Percentiles rank a stretch among this genome's conserved stretches.
Evolutionary conservation across 2,113 vertebrate genomes (phyloP).

Genomic region (Ochotona princeps): DNA sequence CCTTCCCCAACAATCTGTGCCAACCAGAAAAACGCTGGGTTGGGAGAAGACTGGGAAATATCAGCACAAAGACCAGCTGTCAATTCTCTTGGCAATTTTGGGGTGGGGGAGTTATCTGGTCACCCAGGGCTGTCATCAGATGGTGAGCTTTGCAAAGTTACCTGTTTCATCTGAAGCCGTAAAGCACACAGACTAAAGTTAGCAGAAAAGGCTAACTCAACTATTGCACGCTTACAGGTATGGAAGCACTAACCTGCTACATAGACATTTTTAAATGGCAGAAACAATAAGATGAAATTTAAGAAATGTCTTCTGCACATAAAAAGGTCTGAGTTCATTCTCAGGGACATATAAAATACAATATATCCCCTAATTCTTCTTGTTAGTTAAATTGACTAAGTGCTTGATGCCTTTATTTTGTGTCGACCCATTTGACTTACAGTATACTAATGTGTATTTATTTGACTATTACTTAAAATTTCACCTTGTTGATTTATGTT

Average conservation of each 20-base stretch:
- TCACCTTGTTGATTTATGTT: background rate
- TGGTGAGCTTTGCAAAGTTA: background rate
- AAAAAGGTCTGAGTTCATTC: background rate
- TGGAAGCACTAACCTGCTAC: background rate
- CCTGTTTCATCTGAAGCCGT: background rate
- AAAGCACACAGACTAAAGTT: background rate
- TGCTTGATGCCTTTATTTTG: background rate
- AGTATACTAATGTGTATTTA: background rate
- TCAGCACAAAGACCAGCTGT: background rate
- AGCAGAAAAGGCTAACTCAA: background rate
- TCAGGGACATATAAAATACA: background rate
- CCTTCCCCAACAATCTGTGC: accelerated
- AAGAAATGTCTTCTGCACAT: background rate
- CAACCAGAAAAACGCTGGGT: background rate
- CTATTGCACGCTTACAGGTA: background rate
- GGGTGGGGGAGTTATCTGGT: too few relatives aligned
- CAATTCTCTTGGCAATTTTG: background rate
- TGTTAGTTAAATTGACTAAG: background rate
- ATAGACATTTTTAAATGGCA: background rate
- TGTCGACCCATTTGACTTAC: background rate
- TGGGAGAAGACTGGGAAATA: background rate
- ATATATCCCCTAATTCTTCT: background rate
- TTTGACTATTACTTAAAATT: background rate
- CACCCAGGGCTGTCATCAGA: background rate
- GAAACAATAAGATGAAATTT: background rate